phyloP scores from a whole-genome alignment of 2,888 invertebrate species.

The Uloborus plumipes region DNA sequence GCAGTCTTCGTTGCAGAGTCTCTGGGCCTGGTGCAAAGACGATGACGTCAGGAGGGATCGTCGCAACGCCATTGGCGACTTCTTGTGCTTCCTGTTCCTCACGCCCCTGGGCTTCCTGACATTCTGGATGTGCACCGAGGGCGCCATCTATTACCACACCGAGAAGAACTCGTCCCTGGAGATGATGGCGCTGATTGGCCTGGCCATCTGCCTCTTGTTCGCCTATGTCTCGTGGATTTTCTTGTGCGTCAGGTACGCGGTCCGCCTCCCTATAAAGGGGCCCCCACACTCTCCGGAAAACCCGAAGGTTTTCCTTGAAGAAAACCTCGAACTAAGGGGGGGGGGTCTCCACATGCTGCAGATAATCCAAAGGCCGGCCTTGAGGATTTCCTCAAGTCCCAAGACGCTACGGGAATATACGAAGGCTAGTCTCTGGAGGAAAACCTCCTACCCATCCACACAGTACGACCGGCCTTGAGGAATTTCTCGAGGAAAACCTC shows the following conservation, averaged over 20 bases:
- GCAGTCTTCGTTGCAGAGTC: conserved; percentile 24
- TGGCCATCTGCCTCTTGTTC: conserved; percentile 38
- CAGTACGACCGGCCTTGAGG: no score
- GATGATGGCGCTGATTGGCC: conserved; percentile 24
- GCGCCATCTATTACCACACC: conserved; percentile 43
- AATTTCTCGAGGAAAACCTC: no score
- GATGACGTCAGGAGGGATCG: conserved; percentile 23
- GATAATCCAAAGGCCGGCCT: no score
- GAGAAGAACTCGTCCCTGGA: conserved; percentile 35
- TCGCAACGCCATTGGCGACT: conserved; percentile 38
- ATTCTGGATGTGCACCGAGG: conserved; percentile 44
- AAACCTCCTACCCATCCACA: no score
- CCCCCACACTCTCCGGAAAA: no score
- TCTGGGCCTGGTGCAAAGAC: conserved; percentile 40
- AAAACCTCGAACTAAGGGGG: no score
- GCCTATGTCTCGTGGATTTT: conserved; percentile 51
- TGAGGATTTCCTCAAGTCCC: no score
- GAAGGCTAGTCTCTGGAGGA: no score
- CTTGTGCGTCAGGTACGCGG: conserved; percentile 29
- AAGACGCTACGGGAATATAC: no score
- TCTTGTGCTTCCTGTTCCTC: conserved; percentile 40
- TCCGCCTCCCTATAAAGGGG: no score
- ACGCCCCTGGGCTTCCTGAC: conserved; percentile 47
- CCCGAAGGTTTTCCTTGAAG: no score
- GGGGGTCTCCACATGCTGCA: no score